A percentile compares a stretch with the other conserved stretches of the same genome.
Conservation (phyloP, 2,888 invertebrate species). For the Holacanthella duospinosa region DNA sequence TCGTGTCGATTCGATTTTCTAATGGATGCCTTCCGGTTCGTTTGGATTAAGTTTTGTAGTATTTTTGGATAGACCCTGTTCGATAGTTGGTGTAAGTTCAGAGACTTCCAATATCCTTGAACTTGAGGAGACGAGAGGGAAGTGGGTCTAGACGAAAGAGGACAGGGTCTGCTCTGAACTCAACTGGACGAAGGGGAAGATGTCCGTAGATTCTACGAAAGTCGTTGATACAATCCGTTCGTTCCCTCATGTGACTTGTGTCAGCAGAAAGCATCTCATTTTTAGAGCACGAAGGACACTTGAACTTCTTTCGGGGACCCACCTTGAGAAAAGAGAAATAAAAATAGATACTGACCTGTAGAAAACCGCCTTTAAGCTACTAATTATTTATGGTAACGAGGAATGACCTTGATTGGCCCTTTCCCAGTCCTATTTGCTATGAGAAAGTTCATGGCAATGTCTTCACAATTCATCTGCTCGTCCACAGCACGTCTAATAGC, state of each 20-base stretch:
- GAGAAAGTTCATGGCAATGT: constrained; percentile 95
- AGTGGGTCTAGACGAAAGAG: constrained; percentile 69
- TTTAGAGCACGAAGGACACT: constrained; percentile 87
- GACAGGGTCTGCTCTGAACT: constrained; percentile 90
- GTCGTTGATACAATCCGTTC: constrained; percentile 77
- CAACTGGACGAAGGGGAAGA: constrained; percentile 78
- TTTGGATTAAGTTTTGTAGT: no score
- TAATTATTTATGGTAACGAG: not conserved
- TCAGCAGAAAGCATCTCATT: constrained; percentile 90
- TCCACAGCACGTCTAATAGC: constrained; percentile 83
- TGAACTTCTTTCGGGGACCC: constrained; percentile 90
- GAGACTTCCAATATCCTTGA: constrained; percentile 79
- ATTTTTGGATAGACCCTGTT: no score
- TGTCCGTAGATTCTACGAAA: constrained; percentile 68
- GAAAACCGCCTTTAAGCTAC: constrained; percentile 2
- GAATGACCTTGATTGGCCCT: constrained; percentile 71
- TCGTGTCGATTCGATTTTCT: no score
- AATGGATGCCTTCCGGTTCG: no score
- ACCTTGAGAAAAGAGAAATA: constrained; percentile 50
- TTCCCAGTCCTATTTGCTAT: constrained; percentile 87
- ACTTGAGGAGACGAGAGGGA: constrained; percentile 73
- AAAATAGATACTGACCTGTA: not conserved
- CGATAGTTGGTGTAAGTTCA: no score
- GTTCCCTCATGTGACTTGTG: constrained; percentile 80
- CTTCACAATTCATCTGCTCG: constrained; percentile 93